Base-by-base conservation (phyloP, 1,140 invertebrate species). In the Cyclina sinensis region DNA sequence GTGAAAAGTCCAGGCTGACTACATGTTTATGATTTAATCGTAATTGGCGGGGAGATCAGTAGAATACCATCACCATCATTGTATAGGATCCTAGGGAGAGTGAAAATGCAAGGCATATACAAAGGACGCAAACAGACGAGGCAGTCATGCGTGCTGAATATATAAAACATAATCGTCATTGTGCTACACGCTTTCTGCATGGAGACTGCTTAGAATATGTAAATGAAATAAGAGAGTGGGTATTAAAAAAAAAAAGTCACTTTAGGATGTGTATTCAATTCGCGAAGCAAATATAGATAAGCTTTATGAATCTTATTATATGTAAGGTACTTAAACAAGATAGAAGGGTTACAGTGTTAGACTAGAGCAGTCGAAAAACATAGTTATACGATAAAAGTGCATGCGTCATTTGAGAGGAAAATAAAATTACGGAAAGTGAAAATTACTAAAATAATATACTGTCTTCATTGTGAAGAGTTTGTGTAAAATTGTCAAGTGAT, bases 91-190 rank as follows among this genome's bases (percentile, higher is more conserved):
- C 57, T 37, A 70, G 32, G 12, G 65, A 70, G 65, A 70, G 65
- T 70, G 65, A 70, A n/a, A 62, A 70, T 70, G 32, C 65, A 16
- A 14, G 37, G 65, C 65, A 16, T 37, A 62, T 70, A 70, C 65
- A 70, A 70, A 70, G 65, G 32, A 35, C 65, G 30, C 65, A 70
- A 70, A 70, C 32, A 70, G 65, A 35, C 32, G 65, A 70, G 65
- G 2, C 65, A 70, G 65, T 70, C 65, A 39, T 70, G 65, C 65
- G 65, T 70, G 65, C 1, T 70, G 65, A 39, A 70, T 70, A 37
- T 70, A 70, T 70, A 70, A 70, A 70, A 70, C 21, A 70, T 70
- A 70, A 70, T 70, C 65, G 65, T 70, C 65, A 70, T 70, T 70
- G 65, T 70, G 35, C 65, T 35, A 39, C 27, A 70, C 9, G 65